A percentile compares a stretch with the other conserved stretches of the same genome.
Conservation (phyloP, 2,797 vertebrate genomes). For the Parambassis ranga region DNA sequence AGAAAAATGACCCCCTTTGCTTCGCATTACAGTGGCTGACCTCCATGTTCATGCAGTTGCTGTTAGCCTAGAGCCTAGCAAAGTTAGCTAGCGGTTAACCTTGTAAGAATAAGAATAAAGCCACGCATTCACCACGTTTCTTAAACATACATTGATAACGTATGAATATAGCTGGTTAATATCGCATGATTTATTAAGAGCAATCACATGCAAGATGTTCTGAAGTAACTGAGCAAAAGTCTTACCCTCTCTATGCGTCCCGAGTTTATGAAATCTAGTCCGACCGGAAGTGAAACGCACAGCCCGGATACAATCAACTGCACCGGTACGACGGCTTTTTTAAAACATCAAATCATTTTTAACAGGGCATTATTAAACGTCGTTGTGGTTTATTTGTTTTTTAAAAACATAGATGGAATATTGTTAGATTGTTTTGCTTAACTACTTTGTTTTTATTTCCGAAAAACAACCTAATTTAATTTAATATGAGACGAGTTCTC, state of each 20-base stretch:
- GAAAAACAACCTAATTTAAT: too few relatives aligned
- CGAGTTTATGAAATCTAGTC: slow-evolving; percentile 43
- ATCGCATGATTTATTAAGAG: accelerated
- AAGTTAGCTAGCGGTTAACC: slow-evolving; percentile 58
- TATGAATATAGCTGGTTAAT: accelerated
- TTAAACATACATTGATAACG: accelerated
- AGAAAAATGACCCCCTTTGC: accelerated
- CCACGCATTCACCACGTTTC: neutral
- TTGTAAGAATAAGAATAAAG: slow-evolving; percentile 50
- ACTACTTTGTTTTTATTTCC: too few relatives aligned
- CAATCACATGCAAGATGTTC: accelerated
- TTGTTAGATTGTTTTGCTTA: too few relatives aligned
- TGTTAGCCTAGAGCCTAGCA: slow-evolving; percentile 26
- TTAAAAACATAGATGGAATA: too few relatives aligned
- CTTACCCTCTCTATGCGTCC: slow-evolving; percentile 51
- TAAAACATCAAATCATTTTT: too few relatives aligned
- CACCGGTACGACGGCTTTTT: neutral
- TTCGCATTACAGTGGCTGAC: slow-evolving; percentile 15
- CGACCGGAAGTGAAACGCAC: slow-evolving; percentile 38
- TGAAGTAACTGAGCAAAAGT: neutral
- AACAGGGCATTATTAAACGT: too few relatives aligned
- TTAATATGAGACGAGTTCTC: too few relatives aligned
- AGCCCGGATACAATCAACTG: slow-evolving; percentile 36
- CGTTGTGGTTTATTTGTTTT: too few relatives aligned
- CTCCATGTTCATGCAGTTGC: slow-evolving; percentile 34